Evolutionary conservation across 1,140 invertebrate genomes (phyloP).

Genomic region (Nomia melanderi): DNA sequence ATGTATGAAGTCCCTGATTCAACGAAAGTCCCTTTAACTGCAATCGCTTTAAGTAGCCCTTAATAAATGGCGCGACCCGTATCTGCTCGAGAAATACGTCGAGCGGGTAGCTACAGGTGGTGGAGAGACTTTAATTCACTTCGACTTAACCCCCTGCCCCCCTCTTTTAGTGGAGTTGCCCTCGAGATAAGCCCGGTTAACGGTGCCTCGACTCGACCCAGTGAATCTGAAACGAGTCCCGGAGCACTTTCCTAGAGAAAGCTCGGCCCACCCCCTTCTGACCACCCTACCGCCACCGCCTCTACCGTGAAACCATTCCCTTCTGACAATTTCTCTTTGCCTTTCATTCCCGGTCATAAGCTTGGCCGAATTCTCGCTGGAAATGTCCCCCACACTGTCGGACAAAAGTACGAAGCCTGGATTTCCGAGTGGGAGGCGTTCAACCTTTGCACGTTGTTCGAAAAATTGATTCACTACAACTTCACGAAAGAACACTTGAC

Average conservation of each 20-base stretch:
- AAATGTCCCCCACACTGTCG: neutral
- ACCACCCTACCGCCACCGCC: slow-evolving; percentile 9
- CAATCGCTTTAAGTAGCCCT: neutral
- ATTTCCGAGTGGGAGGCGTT: neutral
- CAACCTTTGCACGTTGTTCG: no score
- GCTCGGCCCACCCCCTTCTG: slow-evolving; percentile 24
- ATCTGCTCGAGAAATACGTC: neutral
- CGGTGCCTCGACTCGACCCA: slow-evolving; percentile 49
- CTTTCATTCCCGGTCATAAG: slow-evolving; percentile 27
- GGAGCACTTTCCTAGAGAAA: slow-evolving; percentile 59
- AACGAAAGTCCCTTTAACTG: neutral
- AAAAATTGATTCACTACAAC: no score
- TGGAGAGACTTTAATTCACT: slow-evolving; percentile 69
- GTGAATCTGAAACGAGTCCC: slow-evolving; percentile 63
- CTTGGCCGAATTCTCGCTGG: slow-evolving; percentile 22
- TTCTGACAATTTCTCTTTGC: slow-evolving; percentile 43
- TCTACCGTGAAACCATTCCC: slow-evolving; percentile 5
- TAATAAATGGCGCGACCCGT: neutral
- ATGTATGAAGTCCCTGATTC: neutral
- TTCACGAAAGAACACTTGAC: no score
- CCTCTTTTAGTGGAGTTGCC: slow-evolving; percentile 29
- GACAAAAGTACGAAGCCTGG: neutral
- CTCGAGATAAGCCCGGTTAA: slow-evolving; percentile 61
- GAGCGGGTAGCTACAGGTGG: slow-evolving; percentile 67
- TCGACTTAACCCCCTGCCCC: slow-evolving; percentile 47